A percentile compares a stretch with the other conserved stretches of the same genome.
These are phyloP conservation scores for Apostichopus californicus DNA, from an alignment of 35 echinoderm and acorn worm species.

Conservation along the genomic window DNA sequence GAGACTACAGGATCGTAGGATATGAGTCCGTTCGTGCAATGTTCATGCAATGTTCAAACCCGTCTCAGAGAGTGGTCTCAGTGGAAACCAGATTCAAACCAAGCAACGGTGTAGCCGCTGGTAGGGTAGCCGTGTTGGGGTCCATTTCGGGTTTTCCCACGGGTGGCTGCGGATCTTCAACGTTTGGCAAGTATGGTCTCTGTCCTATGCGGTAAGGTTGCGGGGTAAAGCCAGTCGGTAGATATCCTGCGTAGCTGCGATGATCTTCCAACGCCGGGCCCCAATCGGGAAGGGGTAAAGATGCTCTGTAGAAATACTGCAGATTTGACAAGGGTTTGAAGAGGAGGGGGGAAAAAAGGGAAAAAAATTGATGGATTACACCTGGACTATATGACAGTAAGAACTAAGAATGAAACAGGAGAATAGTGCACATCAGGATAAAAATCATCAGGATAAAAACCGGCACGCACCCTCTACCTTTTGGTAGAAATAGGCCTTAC, in stretches of 20 bases:
- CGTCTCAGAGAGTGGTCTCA: slow-evolving; percentile 55
- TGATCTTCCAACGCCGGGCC: slow-evolving; percentile 54
- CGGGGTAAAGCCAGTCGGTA: slow-evolving; percentile 5
- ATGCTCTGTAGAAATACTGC: slow-evolving; percentile 59
- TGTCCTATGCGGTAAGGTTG: slow-evolving; percentile 34
- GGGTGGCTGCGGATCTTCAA: neutral
- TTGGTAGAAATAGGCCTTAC: too few relatives aligned
- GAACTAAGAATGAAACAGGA: too few relatives aligned
- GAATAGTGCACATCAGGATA: too few relatives aligned
- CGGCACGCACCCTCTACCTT: too few relatives aligned
- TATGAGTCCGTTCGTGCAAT: too few relatives aligned
- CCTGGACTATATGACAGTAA: too few relatives aligned
- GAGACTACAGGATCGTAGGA: too few relatives aligned
- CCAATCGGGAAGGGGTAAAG: slow-evolving; percentile 59
- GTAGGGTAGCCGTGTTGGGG: slow-evolving; percentile 44
- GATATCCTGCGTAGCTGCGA: slow-evolving; percentile 45
- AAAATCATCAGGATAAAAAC: neutral
- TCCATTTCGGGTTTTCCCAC: neutral
- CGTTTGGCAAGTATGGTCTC: neutral
- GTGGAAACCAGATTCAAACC: slow-evolving; percentile 44
- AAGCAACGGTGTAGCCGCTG: slow-evolving; percentile 49
- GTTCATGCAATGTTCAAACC: neutral
- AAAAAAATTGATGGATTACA: too few relatives aligned
- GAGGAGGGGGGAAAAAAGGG: neutral
- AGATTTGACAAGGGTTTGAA: neutral